These are phyloP conservation scores for Raphicerus campestris DNA, from an alignment of 2,113 vertebrate genomes.

Conservation along the genomic window DNA sequence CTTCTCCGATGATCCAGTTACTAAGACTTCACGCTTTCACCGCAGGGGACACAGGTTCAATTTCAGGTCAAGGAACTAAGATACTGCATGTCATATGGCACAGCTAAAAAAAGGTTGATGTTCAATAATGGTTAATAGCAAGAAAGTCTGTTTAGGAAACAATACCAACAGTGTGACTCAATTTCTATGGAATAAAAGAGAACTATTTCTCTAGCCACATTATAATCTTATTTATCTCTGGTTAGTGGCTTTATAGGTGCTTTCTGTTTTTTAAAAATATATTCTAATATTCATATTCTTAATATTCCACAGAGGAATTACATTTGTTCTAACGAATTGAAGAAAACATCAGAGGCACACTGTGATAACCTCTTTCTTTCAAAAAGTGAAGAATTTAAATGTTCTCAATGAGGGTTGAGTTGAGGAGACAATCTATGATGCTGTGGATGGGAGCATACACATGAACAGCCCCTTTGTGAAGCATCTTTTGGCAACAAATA, in stretches of 20 bases:
- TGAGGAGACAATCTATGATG: neutral
- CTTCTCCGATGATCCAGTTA: neutral
- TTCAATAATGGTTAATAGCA: neutral
- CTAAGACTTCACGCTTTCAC: neutral
- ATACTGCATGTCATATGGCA: neutral
- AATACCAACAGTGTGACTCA: neutral
- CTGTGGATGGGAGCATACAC: neutral
- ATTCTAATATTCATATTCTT: neutral
- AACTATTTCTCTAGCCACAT: neutral
- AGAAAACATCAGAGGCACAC: neutral
- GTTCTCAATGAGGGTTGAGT: neutral
- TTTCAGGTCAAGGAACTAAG: neutral
- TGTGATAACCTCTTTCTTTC: neutral
- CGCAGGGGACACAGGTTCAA: neutral
- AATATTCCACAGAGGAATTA: neutral
- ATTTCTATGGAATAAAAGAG: neutral
- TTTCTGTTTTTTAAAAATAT: neutral
- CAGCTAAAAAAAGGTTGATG: neutral
- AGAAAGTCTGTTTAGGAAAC: neutral
- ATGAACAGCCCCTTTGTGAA: neutral
- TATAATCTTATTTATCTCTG: neutral
- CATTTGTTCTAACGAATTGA: neutral
- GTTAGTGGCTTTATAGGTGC: neutral
- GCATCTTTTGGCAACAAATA: neutral
- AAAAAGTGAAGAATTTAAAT: neutral